Evolutionary conservation across 1,140 invertebrate species (phyloP).

Genomic region (Nebria ingens): DNA sequence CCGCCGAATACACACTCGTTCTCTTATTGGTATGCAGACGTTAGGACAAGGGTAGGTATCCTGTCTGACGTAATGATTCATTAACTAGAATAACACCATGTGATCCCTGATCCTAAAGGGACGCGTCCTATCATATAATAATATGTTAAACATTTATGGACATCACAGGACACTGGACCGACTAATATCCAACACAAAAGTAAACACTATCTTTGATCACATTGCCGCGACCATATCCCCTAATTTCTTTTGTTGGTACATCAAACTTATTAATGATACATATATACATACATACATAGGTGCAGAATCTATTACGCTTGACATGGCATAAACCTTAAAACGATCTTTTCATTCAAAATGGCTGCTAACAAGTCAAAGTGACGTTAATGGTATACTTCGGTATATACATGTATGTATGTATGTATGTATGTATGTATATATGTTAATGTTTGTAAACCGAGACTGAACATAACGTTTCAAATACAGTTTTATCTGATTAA

Average conservation of each 20-base stretch:
- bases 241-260: not conserved
- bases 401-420: not conserved
- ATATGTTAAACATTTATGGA: slow-evolving; percentile 4
- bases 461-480: too few species aligned
- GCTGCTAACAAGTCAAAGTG: too few species aligned
- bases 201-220: too few species aligned
- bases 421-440: not conserved
- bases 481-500: too few species aligned
- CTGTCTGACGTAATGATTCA: not conserved
- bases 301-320: too few species aligned
- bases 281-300: not conserved
- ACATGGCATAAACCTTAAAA: too few species aligned
- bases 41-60: slow-evolving; percentile 3
- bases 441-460: not conserved
- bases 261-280: too few species aligned
- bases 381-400: not conserved
- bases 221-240: too few species aligned
- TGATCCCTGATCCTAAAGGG: not conserved
- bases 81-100: not conserved
- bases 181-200: not conserved
- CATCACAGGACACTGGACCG: not conserved
- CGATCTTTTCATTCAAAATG: too few species aligned
- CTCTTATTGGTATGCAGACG: slow-evolving; percentile 1
- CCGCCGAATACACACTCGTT: not conserved
- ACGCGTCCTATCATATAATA: not conserved